Evolutionary conservation across 2,113 vertebrate genomes (phyloP).

Genomic region (Leptobrachium ailaonicum): DNA sequence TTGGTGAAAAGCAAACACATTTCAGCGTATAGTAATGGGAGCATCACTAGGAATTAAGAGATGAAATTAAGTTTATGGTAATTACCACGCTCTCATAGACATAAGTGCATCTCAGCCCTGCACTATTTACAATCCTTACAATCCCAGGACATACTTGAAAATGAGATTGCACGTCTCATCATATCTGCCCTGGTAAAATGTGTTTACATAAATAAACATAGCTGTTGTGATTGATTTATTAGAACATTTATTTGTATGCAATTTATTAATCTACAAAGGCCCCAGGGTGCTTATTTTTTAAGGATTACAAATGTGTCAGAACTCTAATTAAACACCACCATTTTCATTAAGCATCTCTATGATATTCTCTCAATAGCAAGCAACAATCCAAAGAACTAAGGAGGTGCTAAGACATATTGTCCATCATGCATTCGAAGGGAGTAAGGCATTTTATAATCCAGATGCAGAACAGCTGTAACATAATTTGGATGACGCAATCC

Average conservation of each 20-base stretch:
- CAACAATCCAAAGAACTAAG: no score
- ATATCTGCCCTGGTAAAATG: constrained; percentile 2
- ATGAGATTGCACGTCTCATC: constrained; percentile 16
- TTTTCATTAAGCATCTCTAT: no score
- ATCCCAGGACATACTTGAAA: constrained; percentile 32
- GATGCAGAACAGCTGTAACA: no score
- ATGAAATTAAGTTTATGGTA: constrained; percentile 43
- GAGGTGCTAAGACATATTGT: no score
- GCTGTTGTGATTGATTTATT: constrained; percentile 19
- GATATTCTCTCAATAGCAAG: no score
- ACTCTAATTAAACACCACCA: not conserved
- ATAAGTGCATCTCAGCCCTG: constrained; percentile 32
- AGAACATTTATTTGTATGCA: constrained; percentile 19
- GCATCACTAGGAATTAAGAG: constrained; percentile 27
- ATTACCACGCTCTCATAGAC: constrained; percentile 31
- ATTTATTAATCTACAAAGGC: constrained; percentile 1
- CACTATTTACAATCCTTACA: constrained; percentile 28
- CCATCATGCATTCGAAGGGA: no score
- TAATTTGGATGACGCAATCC: no score
- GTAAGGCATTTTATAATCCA: no score
- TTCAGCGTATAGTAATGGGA: constrained; percentile 13
- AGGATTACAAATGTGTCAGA: not conserved
- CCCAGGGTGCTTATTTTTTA: not conserved
- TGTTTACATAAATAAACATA: constrained; percentile 24
- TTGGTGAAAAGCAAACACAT: constrained; percentile 24